phyloP scores from a whole-genome alignment of 2,113 vertebrate genomes.

The Verasper variegatus region DNA sequence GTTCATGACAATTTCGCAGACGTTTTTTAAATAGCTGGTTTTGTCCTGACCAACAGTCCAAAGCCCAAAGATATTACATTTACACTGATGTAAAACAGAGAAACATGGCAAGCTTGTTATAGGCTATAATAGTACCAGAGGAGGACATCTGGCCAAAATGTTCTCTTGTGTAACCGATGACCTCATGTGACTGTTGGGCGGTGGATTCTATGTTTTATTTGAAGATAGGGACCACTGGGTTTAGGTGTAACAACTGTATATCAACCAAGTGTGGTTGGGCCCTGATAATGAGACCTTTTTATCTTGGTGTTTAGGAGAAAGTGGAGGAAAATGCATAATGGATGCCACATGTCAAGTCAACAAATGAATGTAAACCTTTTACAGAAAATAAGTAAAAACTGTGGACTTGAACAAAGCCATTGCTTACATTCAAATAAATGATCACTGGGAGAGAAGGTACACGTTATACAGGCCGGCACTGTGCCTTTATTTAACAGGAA shows the following conservation, averaged over 20 bases:
- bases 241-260: neutral
- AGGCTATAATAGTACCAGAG: neutral
- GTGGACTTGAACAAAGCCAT: conserved; percentile 6
- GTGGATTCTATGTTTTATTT: conserved; percentile 8
- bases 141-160: neutral
- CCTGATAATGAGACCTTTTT: conserved; percentile 18
- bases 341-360: conserved; percentile 21
- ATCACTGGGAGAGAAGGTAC: neutral
- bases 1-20: neutral
- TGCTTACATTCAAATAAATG: conserved; percentile 19
- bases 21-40: neutral
- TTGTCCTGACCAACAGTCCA: neutral
- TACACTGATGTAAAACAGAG: conserved; percentile 1
- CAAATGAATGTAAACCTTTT: conserved; percentile 28
- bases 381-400: neutral
- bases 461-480: conserved; percentile 2
- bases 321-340: conserved; percentile 8
- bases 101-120: neutral
- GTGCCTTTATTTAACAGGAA: conserved; percentile 26
- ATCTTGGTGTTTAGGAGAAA: conserved; percentile 4
- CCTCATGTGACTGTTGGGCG: neutral
- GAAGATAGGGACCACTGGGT: neutral
- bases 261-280: conserved; percentile 1
- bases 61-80: neutral
- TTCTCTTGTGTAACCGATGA: neutral